Conservation (phyloP, 2,797 vertebrate species). For the Avahi laniger region DNA sequence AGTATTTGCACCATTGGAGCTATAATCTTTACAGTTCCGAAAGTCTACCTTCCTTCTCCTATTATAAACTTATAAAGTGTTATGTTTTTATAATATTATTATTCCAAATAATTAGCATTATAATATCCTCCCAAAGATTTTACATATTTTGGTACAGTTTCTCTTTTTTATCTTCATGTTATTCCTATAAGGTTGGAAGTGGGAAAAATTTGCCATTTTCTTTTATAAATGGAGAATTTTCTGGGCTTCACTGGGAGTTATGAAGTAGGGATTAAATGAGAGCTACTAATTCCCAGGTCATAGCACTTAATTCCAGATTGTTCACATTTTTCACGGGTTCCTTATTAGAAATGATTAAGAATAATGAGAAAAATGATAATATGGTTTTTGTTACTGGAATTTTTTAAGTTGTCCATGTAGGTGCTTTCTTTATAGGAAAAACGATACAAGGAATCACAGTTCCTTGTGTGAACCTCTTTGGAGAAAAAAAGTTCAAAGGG, state of each 20-base stretch:
- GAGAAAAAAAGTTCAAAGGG: constrained; percentile 61
- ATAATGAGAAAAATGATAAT: not conserved
- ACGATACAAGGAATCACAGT: constrained; percentile 40
- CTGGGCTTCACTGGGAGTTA: not conserved
- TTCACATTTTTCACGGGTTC: not conserved
- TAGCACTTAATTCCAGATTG: not conserved
- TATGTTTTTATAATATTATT: not conserved
- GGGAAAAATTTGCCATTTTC: not conserved
- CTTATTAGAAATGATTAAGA: constrained; percentile 18
- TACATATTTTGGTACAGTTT: not conserved
- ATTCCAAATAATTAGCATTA: not conserved
- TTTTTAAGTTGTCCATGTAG: constrained; percentile 52
- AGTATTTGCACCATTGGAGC: not conserved
- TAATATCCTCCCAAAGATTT: not conserved
- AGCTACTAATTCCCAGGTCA: not conserved
- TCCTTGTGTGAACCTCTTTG: constrained; percentile 15
- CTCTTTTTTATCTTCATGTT: not conserved
- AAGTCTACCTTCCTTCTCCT: not conserved
- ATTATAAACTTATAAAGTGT: not conserved
- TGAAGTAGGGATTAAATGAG: not conserved
- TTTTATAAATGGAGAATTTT: not conserved
- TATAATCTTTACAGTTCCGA: not conserved
- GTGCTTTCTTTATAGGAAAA: constrained; percentile 60
- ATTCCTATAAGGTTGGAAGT: not conserved
- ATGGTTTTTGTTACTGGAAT: constrained; percentile 35